Evolutionary conservation across 1,140 invertebrate species (phyloP), one percentile per base, ranked within the genome.

Genomic region (Diachasmimorpha longicaudata): DNA sequence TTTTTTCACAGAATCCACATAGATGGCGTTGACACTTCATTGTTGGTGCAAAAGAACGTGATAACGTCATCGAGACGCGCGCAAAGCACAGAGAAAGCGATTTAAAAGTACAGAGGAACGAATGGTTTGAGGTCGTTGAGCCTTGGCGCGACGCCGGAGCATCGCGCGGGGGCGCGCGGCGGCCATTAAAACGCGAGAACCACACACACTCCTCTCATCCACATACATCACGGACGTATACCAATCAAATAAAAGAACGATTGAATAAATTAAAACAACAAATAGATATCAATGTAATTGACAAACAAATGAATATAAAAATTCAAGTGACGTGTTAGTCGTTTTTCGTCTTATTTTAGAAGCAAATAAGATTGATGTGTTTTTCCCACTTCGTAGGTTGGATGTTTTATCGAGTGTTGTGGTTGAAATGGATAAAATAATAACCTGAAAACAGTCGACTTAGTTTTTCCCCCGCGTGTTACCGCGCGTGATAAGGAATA

Each of bases 141-240:
- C 74, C 55, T 76, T 71, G 55, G 69, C 69, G 74, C 48, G 68
- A 67, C 66, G 66, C 14, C 13, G 10, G 9, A 13, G 25, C 58
- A 31, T 66, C 58, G 14, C 55, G 69, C 68, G 74, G 74, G 74
- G 74, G 74, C 74, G 74, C 74, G 74, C 74, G 69, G 48, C 74
- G 69, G 74, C 74, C 74, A 76, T 76, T 76, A 76, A 76, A 76
- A 76, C 74, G 74, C 69, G 74, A 76, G 55, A 42, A 31, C n/a
- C n/a, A 39, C 68, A 58, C 36, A 37, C 25, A 37, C 25, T 48
- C 21, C 2, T 70, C 11, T 48, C 37, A 9, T n/a, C 1, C 3
- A 46, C 9, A 46, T 3, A 31, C 31, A 2, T 3, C 31, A 31
- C 2, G 31, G 2, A 31, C 6, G 6, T 6, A 31, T 31, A 6